phyloP scores from a whole-genome alignment of 2,888 invertebrate genomes.

The Lamproptera curius region DNA sequence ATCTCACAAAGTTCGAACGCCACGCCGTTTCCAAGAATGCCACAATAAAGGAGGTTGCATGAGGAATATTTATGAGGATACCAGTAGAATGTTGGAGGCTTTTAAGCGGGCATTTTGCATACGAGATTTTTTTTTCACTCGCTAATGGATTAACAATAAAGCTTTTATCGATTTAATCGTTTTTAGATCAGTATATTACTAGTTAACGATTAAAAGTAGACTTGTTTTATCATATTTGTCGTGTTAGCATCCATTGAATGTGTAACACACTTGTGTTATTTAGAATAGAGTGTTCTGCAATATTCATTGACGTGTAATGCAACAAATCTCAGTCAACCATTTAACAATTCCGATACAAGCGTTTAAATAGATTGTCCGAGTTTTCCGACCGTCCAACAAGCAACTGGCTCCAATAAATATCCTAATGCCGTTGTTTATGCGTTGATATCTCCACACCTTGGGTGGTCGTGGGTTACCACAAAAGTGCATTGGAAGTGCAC shows the following conservation, averaged over 20 bases:
- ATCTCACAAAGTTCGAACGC: slow-evolving; percentile 18
- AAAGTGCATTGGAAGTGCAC: slow-evolving; percentile 9
- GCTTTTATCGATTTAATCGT: too few species aligned
- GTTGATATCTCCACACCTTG: slow-evolving; percentile 14
- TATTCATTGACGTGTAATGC: background rate
- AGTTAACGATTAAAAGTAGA: too few species aligned
- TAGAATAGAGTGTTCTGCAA: too few species aligned
- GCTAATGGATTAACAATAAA: too few species aligned
- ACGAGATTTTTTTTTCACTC: background rate
- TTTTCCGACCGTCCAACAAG: slow-evolving; percentile 3
- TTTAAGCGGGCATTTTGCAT: slow-evolving; percentile 6
- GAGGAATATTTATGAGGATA: slow-evolving; percentile 20
- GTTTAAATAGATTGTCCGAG: slow-evolving; percentile 10
- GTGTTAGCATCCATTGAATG: too few species aligned
- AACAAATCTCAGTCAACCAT: background rate
- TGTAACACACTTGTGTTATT: too few species aligned
- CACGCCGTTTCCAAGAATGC: slow-evolving; percentile 18
- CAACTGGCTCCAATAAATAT: slow-evolving; percentile 9
- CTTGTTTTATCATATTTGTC: too few species aligned
- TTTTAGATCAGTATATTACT: too few species aligned
- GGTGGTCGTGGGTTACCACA: slow-evolving; percentile 17
- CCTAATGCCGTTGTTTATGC: slow-evolving; percentile 12
- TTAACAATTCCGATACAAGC: background rate
- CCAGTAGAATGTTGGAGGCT: slow-evolving; percentile 9
- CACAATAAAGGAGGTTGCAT: slow-evolving; percentile 19